Evolutionary conservation across 2,113 vertebrate genomes (phyloP), one percentile per base, ranked within the genome.

Genomic region (Neotoma lepida): DNA sequence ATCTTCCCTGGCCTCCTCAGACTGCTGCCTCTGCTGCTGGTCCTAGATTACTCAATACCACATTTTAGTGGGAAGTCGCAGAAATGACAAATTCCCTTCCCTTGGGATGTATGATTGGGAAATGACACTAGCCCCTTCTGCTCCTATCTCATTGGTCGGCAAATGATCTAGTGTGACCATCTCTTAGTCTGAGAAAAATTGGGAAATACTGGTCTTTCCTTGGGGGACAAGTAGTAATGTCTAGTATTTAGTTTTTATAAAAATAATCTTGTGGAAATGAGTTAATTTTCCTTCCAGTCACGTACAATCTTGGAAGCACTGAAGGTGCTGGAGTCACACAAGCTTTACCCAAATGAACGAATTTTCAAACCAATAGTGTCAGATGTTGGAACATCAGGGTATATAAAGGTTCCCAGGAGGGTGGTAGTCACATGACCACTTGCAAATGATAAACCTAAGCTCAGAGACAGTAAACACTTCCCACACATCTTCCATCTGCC

Each of bases 231-330:
- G 35, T n/a, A 63, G 26, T 22, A 85, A 13, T 85, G 87, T 91
- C 68, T 51, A 56, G 10, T 39, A 70, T 76, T 76, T 89, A 28
- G 85, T 88, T 94, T 81, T 46, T 33, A 12, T 28, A 58, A 89
- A 90, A 70, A 28, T 66, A 76, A 96, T 63, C 51, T 33, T n/a
- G 14, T 44, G 30, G 56, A 87, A 87, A 94, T 68, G 88, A 89
- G 51, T n/a, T 9, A 17, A 49, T 54, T 91, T 93, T 80, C 6
- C 18, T 94, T 71, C 54, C 12, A 66, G 30, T 66, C 39, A 44
- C 46, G 12, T 71, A 3, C 28, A 46, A 6, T 88, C 46, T 91
- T 70, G 73, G 68, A 76, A 82, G 51, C 73, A 9, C 20, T 3
- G 13, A 68, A 39, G 33, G 28, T 35, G 46, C 33, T 35, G 30